Evolutionary conservation across 1,140 invertebrate species (phyloP), one percentile per base, ranked within the genome.

Genomic region (Drosophila subpulchrella): DNA sequence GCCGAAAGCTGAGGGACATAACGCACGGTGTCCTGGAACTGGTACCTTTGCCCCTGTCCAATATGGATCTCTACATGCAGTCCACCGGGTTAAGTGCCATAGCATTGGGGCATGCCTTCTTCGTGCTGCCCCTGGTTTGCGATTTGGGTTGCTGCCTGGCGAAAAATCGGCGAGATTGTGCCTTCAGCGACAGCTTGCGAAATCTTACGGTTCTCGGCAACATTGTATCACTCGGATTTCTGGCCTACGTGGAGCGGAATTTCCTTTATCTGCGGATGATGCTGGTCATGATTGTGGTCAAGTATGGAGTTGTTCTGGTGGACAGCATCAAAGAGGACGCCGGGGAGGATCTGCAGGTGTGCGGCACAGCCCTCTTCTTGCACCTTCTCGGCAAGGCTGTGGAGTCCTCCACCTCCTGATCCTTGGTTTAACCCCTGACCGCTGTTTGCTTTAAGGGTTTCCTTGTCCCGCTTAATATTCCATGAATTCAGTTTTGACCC

Each of bases 161-260:
- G 0, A 63, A 75, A 17, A 42, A 58, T 8, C 73, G 73, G 6
- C 41, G 51, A 3, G 51, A 78, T 15, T 91, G 84, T 15, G 51
- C 70, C 6, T 17, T 73, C 3, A 70, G 46, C 6, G 78, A 84
- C 6, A 66, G 78, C 24, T 30, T 90, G 11, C 78, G 75, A 4
- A 75, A 91, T 80, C 73, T 91, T 0, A 76, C 68, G 3, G 39
- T 81, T 10, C 54, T 91, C 39, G 86, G 71, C 8, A 89, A 90
- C n/a, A 85, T 91, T 15, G 36, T 91, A 2, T 91, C 90, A 0
- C 44, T 91, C 10, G 56, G 72, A 3, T 91, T 78, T 36, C 68
- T 90, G 7, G 68, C 81, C 6, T 44, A 47, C 6, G 63, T 73
- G 11, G 80, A 91, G 51, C 17, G n/a, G 0, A 90, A 85, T 6